phyloP scores from a whole-genome alignment of 2,888 invertebrate genomes.

The Drosophila barbarae region DNA sequence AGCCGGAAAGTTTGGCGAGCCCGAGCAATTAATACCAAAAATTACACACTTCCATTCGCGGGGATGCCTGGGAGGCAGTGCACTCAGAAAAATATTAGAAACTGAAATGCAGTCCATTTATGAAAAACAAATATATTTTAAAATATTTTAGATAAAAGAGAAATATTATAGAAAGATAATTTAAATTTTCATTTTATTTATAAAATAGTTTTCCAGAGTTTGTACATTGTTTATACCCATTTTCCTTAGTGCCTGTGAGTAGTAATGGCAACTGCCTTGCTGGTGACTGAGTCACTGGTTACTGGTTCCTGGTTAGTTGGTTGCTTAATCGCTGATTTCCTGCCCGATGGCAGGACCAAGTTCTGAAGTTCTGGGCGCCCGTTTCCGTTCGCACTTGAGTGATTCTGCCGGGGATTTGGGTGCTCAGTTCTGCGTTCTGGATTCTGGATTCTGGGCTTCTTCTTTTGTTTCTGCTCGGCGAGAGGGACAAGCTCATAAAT shows the following conservation, averaged over 20 bases:
- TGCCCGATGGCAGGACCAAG: conserved; percentile 61
- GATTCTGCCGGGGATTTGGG: conserved; percentile 61
- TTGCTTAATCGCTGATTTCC: conserved; percentile 74
- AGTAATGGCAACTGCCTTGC: conserved; percentile 10
- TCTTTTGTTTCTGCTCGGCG: conserved; percentile 68
- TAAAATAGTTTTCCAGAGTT: not conserved
- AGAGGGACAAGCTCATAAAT: conserved; percentile 70
- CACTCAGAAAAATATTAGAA: conserved; percentile 2
- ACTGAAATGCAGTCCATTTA: not conserved
- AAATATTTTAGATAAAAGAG: not conserved
- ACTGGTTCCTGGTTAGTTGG: conserved; percentile 60
- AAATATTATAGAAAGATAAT: too few relatives aligned
- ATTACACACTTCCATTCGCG: conserved; percentile 66
- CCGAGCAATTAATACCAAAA: conserved; percentile 68
- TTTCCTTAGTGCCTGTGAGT: not conserved
- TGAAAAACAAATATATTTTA: not conserved
- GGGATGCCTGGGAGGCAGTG: conserved; percentile 38
- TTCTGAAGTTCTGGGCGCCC: conserved; percentile 60
- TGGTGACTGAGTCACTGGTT: conserved; percentile 26
- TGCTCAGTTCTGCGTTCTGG: conserved; percentile 36
- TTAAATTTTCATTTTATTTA: too few relatives aligned
- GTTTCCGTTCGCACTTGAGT: conserved; percentile 74
- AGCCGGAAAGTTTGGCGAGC: conserved; percentile 65
- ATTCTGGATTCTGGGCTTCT: conserved; percentile 23
- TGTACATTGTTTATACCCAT: rapidly evolving